phyloP scores from a whole-genome alignment of 2,113 vertebrate species.

The Lipophrys pholis region DNA sequence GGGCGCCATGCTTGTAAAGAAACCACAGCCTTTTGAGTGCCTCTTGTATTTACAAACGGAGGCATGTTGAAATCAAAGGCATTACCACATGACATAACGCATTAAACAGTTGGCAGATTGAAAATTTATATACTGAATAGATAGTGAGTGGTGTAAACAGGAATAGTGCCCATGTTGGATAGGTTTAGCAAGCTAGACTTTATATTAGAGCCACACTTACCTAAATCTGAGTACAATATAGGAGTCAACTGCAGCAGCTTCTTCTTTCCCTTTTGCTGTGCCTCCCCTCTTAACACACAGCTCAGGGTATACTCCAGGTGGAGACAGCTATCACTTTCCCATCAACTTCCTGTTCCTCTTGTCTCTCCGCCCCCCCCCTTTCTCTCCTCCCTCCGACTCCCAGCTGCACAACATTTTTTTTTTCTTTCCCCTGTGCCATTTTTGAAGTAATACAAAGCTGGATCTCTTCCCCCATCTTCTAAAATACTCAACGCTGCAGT shows the following conservation, averaged over 20 bases:
- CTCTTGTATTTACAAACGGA: conserved; percentile 99
- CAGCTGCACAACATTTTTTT: conserved; percentile 69
- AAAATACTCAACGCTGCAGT: conserved; percentile 70
- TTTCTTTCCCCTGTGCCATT: conserved; percentile 44
- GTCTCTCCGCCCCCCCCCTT: conserved; percentile 71
- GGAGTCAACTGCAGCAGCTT: conserved; percentile 70
- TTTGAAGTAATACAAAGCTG: conserved; percentile 72
- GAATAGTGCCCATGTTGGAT: conserved; percentile 85
- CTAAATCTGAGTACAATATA: conserved; percentile 61
- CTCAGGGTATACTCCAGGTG: conserved; percentile 78
- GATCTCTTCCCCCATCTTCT: conserved; percentile 56
- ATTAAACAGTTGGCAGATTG: conserved; percentile 97
- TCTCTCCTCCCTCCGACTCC: conserved; percentile 64
- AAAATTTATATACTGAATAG: conserved; percentile 92
- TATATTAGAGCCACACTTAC: conserved; percentile 75
- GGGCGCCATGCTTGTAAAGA: conserved; percentile 91
- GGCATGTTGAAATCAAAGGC: conserved; percentile 99
- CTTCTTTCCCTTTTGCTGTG: conserved; percentile 70
- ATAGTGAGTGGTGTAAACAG: conserved; percentile 86
- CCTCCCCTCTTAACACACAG: conserved; percentile 64
- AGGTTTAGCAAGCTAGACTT: conserved; percentile 65
- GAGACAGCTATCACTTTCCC: conserved; percentile 80
- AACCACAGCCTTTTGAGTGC: conserved; percentile 99
- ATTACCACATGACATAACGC: conserved; percentile 99
- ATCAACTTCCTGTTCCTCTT: conserved; percentile 80